These are phyloP conservation scores for Petromus typicus DNA, from an alignment of 2,113 vertebrate species.

Conservation along the genomic window DNA sequence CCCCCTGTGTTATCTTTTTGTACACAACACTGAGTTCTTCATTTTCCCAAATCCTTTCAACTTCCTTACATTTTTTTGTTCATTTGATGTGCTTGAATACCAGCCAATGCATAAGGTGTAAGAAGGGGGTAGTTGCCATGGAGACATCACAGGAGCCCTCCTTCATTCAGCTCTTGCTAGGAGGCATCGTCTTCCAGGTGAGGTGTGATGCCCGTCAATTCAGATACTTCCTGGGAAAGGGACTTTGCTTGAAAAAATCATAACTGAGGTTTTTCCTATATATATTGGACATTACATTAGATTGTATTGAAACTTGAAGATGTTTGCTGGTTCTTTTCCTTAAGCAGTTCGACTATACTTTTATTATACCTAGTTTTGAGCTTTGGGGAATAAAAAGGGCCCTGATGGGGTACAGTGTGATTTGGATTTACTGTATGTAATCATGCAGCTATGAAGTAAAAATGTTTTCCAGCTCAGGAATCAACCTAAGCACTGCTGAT, in stretches of 20 bases:
- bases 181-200: constrained; percentile 29
- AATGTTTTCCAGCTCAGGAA: constrained; percentile 62
- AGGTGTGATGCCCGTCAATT: constrained; percentile 7
- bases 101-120: constrained; percentile 58
- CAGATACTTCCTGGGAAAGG: constrained; percentile 30
- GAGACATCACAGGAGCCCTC: constrained; percentile 29
- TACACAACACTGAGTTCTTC: constrained; percentile 59
- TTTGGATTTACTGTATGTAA: constrained; percentile 64
- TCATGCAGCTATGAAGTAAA: constrained; percentile 57
- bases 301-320: constrained; percentile 61
- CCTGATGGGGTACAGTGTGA: neutral
- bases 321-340: constrained; percentile 28
- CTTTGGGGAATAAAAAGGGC: constrained; percentile 44
- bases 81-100: constrained; percentile 64
- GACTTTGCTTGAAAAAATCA: constrained; percentile 54
- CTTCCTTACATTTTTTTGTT: constrained; percentile 60
- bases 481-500: constrained; percentile 59
- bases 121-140: constrained; percentile 53
- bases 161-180: neutral
- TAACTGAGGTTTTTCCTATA: constrained; percentile 34
- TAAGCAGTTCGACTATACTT: constrained; percentile 55
- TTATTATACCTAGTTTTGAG: constrained; percentile 54
- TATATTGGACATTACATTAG: constrained; percentile 46
- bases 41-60: constrained; percentile 53
- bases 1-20: constrained; percentile 5